These are phyloP conservation scores for Tachycineta bicolor DNA, from an alignment of 2,113 vertebrate genomes.

Conservation along the genomic window DNA sequence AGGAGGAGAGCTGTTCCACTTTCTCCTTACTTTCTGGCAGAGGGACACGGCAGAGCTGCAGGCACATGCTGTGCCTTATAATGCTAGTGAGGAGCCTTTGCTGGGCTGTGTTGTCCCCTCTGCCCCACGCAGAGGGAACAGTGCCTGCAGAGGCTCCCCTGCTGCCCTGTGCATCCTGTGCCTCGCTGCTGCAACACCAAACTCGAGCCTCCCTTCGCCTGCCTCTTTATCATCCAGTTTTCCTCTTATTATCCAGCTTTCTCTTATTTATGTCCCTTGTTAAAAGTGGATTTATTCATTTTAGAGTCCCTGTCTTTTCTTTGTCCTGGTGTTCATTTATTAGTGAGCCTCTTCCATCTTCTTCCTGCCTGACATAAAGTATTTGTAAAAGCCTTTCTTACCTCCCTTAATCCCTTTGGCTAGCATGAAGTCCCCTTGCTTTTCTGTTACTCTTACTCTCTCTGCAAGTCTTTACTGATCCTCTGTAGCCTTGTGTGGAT, in stretches of 20 bases:
- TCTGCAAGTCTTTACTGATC: slow-evolving; percentile 1
- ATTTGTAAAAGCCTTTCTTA: slow-evolving; percentile 44
- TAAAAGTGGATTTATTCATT: background rate
- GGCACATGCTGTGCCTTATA: background rate
- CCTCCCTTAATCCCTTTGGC: slow-evolving; percentile 36
- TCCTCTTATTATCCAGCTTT: background rate
- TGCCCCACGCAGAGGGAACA: background rate
- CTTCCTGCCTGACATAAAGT: slow-evolving; percentile 8
- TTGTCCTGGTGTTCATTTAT: slow-evolving; percentile 8
- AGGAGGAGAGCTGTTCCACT: background rate
- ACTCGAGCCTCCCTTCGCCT: background rate
- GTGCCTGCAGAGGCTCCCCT: background rate
- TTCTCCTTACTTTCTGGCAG: background rate
- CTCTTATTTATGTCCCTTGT: slow-evolving; percentile 15
- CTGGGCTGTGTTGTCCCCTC: accelerated
- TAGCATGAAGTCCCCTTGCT: background rate
- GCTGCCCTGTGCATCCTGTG: background rate
- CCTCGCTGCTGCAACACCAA: accelerated
- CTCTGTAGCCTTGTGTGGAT: background rate
- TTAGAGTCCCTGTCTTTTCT: background rate
- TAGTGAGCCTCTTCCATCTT: background rate
- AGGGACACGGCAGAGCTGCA: background rate
- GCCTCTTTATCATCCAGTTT: background rate
- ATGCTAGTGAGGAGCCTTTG: accelerated
- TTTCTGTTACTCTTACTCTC: slow-evolving; percentile 5